These are phyloP conservation scores for Blastomussa wellsi DNA, from an alignment of 92 coral and sea anemone species.

Conservation along the genomic window DNA sequence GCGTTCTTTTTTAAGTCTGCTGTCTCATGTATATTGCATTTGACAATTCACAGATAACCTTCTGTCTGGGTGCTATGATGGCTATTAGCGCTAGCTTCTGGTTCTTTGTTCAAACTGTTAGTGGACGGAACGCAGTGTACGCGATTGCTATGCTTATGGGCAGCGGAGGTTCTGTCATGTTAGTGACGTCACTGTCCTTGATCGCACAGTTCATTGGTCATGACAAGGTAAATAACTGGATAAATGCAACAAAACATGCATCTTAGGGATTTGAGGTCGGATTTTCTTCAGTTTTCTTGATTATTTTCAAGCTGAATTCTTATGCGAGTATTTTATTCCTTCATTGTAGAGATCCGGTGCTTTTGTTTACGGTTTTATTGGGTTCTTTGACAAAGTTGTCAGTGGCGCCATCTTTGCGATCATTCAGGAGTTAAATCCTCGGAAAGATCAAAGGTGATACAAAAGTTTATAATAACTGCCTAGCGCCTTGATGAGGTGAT, in stretches of 20 bases:
- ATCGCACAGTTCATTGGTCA: constrained; percentile 81
- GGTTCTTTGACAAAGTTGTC: constrained; percentile 78
- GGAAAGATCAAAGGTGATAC: constrained; percentile 59
- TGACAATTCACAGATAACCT: constrained; percentile 60
- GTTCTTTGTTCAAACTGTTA: constrained; percentile 73
- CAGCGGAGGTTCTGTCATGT: constrained; percentile 91
- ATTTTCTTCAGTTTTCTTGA: too few species aligned
- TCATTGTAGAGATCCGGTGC: constrained; percentile 72
- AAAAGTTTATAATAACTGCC: too few species aligned
- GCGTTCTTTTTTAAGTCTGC: neutral
- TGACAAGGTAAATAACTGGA: constrained; percentile 63
- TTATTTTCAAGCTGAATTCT: neutral
- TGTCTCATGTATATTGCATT: neutral
- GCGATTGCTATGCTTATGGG: constrained; percentile 82
- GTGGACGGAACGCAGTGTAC: constrained; percentile 76
- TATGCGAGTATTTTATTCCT: neutral
- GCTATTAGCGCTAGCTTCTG: constrained; percentile 80
- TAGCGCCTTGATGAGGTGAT: too few species aligned
- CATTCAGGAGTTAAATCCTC: constrained; percentile 80
- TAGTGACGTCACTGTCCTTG: constrained; percentile 83
- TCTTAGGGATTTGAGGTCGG: neutral
- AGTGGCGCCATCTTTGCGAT: constrained; percentile 80
- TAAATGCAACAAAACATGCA: neutral
- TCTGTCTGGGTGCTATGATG: constrained; percentile 62
- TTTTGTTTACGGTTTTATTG: constrained; percentile 82